Evolutionary conservation across 2,797 vertebrate genomes (phyloP), one percentile per base, ranked within the genome.

Genomic region (Nannoperca australis): DNA sequence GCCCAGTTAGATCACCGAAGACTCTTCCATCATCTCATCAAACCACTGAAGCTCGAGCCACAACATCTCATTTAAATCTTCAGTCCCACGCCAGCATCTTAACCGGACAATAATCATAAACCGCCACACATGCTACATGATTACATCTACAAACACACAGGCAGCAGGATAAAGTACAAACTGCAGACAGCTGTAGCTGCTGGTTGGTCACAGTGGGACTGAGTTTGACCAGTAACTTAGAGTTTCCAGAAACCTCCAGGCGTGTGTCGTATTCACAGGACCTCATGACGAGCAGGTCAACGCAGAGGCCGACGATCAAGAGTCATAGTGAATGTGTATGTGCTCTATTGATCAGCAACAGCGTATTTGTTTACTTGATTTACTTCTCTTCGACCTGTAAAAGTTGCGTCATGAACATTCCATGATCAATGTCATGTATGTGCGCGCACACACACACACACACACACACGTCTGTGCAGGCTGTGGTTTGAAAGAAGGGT

Each of bases 311-410:
- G 27, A 60, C 34, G 60, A 51, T 45, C 69, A 73, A 62, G 60
- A 82, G 40, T 81, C 45, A 30, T 70, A 58, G 76, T 70, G 67
- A 71, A 76, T 71, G 49, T 81, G 77, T 73, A 24, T 69, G 80
- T 44, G 64, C 49, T 73, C 59, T 59, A 83, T 77, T 2, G 85
- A 90, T 87, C 59, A 49, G 18, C 79, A 67, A 42, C 72, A 77
- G 70, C 54, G 84, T 76, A 71, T 88, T 82, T 87, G 85, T 92
- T 89, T 85, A 89, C 89, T 89, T 75, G 80, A 84, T 73, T 85
- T 71, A 59, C 60, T 83, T 82, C 70, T 82, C 67, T 86, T 74
- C 27, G 32, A 76, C 84, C 73, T 84, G 69, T 81, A 44, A 84
- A 78, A 81, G 82, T 85, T 83, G 51, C 54, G 18, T 90, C 82